Evolutionary conservation across 2,888 invertebrate genomes (phyloP), one percentile per base, ranked within the genome.

Genomic region (Polydrusus cervinus): DNA sequence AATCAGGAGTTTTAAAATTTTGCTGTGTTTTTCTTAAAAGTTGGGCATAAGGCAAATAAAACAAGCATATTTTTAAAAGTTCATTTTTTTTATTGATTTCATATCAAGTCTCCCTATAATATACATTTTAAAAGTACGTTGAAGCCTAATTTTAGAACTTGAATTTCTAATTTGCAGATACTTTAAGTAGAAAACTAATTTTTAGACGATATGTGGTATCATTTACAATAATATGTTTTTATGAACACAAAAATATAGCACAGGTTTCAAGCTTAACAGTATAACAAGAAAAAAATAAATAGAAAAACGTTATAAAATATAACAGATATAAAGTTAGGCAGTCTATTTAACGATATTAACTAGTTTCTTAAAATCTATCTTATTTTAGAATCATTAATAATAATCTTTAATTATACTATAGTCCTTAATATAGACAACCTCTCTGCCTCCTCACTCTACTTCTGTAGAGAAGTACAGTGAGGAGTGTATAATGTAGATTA

Each of bases 241-340:
- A 16, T 16, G 38, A 60, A 60, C 38, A 38, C 0, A 60, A 60
- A 34, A 18, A 18, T 60, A 38, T 16, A 57, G 57, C 38, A 60
- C 38, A 53, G 20, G 51, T 25, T 51, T 25, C 8, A 57, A 60
- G 57, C 57, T 38, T 16, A 38, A 60, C 57, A 38, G 34, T 57
- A n/a, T n/a, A 38, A 60, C 38, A 18, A 38, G 38, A 14, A 10
- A 38, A 60, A 16, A 38, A 60, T 60, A 60, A 60, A 55, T 34
- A 18, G 13, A 25, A 25, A 53, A 11, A 55, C 34, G 9, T 25
- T 25, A 30, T n/a, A 55, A 55, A 34, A 55, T 14, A 55, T 34
- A 55, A 60, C 57, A 60, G 16, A 38, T 60, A 18, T 60, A 60
- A 16, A 60, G 57, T 10, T 60, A 60, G 16, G 57, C 57, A 60